Base-by-base conservation (phyloP, 2,888 invertebrate genomes). In the Agriopis aurantiaria region DNA sequence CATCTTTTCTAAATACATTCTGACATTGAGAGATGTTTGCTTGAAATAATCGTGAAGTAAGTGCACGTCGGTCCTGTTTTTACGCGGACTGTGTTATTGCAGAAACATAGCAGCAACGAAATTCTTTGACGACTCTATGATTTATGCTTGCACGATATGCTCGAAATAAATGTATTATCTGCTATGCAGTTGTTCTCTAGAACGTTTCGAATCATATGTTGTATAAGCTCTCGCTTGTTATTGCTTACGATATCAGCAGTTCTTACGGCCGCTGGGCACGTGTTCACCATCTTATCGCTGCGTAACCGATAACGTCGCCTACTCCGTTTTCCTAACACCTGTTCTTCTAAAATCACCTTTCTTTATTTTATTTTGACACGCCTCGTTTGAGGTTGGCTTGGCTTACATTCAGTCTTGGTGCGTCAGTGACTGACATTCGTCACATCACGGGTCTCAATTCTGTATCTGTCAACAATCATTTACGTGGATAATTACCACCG, bases 241-340 rank as follows among this genome's bases (percentile, higher is more conserved):
- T 86, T 86, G 82, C 82, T 83, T 84, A 76, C 83, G 81, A 81
- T 86, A 86, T 82, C 82, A 77, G 78, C 75, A 43, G 10, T 33
- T 65, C 52, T 33, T 63, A 48, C 66, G 46, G 76, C 76, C 74
- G 77, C 74, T 67, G 69, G 80, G 83, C 86, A 87, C 86, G 85
- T 88, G 86, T 82, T 81, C 43, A 45, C 12, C 49, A 17, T 23
- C 82, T 77, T 82, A 80, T 83, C 80, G 83, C 83, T 81, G 78
- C 80, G 72, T 68, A 73, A 81, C 79, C 83, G 86, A 88, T 88
- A 88, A 85, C 80, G 78, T 78, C 78, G 70, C 70, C 77, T 65
- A 77, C 71, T 77, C 80, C 69, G 73, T 78, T 80, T 78, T 74
- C 74, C 71, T 78, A 80, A 76, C 85, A 88, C 83, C 83, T 88